Percentiles rank a stretch among this genome's conserved stretches.
These are phyloP conservation scores for Tapirus terrestris DNA, from an alignment of 2,113 vertebrate species.

Conservation along the genomic window DNA sequence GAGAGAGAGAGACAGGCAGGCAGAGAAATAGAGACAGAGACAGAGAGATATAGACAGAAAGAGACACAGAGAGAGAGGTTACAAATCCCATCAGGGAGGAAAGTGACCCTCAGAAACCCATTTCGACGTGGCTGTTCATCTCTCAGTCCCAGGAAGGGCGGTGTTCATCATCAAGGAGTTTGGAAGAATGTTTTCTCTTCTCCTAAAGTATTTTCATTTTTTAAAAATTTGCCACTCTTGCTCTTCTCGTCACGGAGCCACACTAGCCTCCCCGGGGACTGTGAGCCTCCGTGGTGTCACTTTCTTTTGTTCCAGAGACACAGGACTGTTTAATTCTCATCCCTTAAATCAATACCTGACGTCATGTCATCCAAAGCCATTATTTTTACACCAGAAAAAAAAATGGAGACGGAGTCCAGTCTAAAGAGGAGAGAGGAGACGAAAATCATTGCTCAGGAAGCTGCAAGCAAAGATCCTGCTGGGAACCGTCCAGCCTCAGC, in stretches of 20 bases:
- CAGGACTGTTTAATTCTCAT: constrained; percentile 39
- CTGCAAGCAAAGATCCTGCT: neutral
- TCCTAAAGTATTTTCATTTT: neutral
- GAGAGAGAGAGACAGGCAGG: no score
- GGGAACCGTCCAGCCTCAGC: neutral
- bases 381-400: constrained; percentile 39
- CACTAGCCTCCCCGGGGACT: neutral
- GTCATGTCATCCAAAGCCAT: constrained; percentile 47
- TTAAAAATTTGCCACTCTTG: neutral
- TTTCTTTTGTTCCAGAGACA: constrained; percentile 42
- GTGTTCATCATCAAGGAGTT: neutral
- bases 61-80: no score
- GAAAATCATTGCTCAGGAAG: neutral
- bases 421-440: neutral
- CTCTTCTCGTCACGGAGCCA: neutral
- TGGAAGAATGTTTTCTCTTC: neutral
- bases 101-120: neutral
- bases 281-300: neutral
- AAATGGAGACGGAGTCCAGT: neutral
- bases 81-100: neutral
- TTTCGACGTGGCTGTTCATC: accelerated
- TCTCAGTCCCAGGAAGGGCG: neutral
- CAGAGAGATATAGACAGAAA: neutral
- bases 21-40: neutral
- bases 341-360: constrained; percentile 52